phyloP scores from a whole-genome alignment of 2,888 invertebrate species.

The Xestia ashworthii region DNA sequence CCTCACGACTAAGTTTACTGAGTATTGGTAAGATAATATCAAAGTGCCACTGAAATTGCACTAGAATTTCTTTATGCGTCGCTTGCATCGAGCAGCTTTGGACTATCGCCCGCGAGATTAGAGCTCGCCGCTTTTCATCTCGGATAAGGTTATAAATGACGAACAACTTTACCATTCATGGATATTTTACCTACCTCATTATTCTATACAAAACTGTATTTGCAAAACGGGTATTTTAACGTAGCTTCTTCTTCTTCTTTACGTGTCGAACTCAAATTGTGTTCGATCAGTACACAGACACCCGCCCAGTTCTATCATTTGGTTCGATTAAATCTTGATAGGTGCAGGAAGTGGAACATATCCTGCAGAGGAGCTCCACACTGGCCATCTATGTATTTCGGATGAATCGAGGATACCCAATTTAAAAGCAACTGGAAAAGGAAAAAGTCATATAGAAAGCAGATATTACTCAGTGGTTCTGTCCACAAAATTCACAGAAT shows the following conservation, averaged over 20 bases:
- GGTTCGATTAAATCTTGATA: no score
- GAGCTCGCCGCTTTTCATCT: slow-evolving; percentile 25
- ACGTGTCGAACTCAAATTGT: no score
- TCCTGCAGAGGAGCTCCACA: no score
- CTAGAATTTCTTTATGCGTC: slow-evolving; percentile 20
- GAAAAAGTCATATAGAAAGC: slow-evolving; percentile 9
- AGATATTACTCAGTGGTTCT: background rate
- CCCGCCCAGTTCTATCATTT: no score
- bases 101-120: slow-evolving; percentile 19
- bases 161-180: slow-evolving; percentile 4
- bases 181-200: background rate
- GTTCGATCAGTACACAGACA: no score
- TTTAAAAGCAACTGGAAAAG: background rate
- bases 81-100: background rate
- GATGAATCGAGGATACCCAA: no score
- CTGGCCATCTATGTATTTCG: no score
- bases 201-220: background rate
- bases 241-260: no score
- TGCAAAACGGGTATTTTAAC: background rate
- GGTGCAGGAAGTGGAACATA: no score
- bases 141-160: slow-evolving; percentile 9
- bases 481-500: slow-evolving; percentile 16
- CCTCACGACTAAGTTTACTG: slow-evolving; percentile 67
- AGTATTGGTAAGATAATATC: slow-evolving; percentile 50
- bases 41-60: slow-evolving; percentile 40